Conservation (phyloP, 2,888 invertebrate genomes). For the Volucella zonaria region DNA sequence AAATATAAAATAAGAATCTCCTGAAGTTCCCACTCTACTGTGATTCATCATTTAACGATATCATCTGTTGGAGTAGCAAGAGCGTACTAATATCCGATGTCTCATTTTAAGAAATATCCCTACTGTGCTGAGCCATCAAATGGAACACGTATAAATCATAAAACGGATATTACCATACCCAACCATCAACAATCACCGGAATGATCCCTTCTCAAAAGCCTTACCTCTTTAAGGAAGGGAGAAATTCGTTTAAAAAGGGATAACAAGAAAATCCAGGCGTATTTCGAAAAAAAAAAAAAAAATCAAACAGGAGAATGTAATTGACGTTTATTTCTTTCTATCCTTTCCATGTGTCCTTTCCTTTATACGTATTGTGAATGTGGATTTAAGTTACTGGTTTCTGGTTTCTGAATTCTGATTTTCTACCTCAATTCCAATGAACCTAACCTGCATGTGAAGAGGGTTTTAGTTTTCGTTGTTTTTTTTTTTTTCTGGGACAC, state of each 20-base stretch:
- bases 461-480: not conserved
- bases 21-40: constrained; percentile 2
- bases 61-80: constrained; percentile 9
- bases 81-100: constrained; percentile 24
- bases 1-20: not conserved
- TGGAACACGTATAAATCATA: constrained; percentile 54
- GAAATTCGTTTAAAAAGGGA: constrained; percentile 51
- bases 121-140: not conserved
- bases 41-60: constrained; percentile 41
- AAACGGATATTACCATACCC: constrained; percentile 47
- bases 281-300: constrained; percentile 1
- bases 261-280: constrained; percentile 52
- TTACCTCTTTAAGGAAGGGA: not conserved
- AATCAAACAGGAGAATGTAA: constrained; percentile 39
- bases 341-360: constrained; percentile 26
- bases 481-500: not conserved
- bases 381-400: no score
- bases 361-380: constrained; percentile 1
- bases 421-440: not conserved
- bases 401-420: not conserved
- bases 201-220: constrained; percentile 15
- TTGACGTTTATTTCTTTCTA: constrained; percentile 65
- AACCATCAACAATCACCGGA: not conserved
- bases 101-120: constrained; percentile 7
- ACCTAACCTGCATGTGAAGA: constrained; percentile 5